Evolutionary conservation across 2,888 invertebrate species (phyloP), one percentile per base, ranked within the genome.

Genomic region (Dendrolimus houi): DNA sequence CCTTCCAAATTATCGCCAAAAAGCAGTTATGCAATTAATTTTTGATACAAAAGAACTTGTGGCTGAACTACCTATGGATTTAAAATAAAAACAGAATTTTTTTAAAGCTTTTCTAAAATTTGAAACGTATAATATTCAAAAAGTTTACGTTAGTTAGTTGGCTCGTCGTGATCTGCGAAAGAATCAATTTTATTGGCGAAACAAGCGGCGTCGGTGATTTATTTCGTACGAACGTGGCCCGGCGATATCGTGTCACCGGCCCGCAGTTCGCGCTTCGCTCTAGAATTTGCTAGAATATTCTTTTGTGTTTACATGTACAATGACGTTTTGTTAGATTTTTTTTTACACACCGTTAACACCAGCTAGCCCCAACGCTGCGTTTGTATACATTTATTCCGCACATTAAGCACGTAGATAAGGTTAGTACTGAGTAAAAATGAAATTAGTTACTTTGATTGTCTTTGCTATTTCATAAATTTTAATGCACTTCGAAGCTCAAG

Each of bases 151-250:
- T 75, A 64, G 74, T 68, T 69, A 9, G 47, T 53, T 53, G n/a
- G 60, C 68, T 63, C 64, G 62, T 69, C 71, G 73, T 72, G 75
- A 82, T 75, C 77, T 76, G 77, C 71, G 75, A 83, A 86, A 82
- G 83, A 85, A 85, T 88, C 84, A 86, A 84, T 89, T 87, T 85
- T 85, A 87, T 87, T 86, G 83, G 85, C 83, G 79, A 87, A 89
- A 87, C 87, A 88, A 85, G 79, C 83, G 72, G 79, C 72, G 72
- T 72, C 69, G 69, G 80, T 87, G 87, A 88, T 88, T 89, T 88
- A 88, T 87, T 82, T 71, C 73, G 74, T 74, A 72, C 72, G 81
- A 83, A 85, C 87, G 83, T 85, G 86, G 79, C 77, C 72, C 70
- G 69, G 67, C 83, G 83, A 83, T 85, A 84, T 74, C 84, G 75